Percentiles rank a stretch among this genome's conserved stretches.
phyloP scores from a whole-genome alignment of 2,113 vertebrate genomes.

The Antigone vipio region DNA sequence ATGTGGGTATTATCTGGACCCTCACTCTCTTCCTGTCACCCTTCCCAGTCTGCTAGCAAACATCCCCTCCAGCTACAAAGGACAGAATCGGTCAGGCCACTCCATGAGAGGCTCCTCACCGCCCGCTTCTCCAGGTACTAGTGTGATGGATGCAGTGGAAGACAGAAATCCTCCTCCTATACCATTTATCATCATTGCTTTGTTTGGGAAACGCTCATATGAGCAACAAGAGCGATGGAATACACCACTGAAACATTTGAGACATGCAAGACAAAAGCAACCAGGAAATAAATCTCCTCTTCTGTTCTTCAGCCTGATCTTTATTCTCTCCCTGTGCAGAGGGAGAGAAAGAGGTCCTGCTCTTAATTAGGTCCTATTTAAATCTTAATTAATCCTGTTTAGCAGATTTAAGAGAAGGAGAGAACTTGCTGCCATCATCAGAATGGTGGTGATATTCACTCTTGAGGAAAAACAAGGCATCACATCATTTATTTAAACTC shows the following conservation, averaged over 20 bases:
- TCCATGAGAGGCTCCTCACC: not conserved
- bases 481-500: slow-evolving; percentile 1
- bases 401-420: not conserved
- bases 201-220: not conserved
- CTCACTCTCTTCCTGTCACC: not conserved
- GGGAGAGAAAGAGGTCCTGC: not conserved
- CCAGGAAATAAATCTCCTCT: not conserved
- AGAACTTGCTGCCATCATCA: not conserved
- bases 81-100: not conserved
- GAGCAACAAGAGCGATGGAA: not conserved
- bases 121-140: not conserved
- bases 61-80: not conserved
- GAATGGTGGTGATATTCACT: not conserved
- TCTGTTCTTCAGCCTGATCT: not conserved
- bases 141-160: not conserved
- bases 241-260: not conserved
- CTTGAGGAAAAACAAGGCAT: not conserved
- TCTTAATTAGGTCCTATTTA: not conserved
- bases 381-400: slow-evolving; percentile 10
- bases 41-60: not conserved
- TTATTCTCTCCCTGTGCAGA: not conserved
- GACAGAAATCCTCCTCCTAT: not conserved
- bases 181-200: not conserved
- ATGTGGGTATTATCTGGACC: not conserved
- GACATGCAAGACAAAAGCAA: not conserved